These are phyloP conservation scores for Acheta domesticus DNA, from an alignment of 2,888 invertebrate genomes.

Conservation along the genomic window DNA sequence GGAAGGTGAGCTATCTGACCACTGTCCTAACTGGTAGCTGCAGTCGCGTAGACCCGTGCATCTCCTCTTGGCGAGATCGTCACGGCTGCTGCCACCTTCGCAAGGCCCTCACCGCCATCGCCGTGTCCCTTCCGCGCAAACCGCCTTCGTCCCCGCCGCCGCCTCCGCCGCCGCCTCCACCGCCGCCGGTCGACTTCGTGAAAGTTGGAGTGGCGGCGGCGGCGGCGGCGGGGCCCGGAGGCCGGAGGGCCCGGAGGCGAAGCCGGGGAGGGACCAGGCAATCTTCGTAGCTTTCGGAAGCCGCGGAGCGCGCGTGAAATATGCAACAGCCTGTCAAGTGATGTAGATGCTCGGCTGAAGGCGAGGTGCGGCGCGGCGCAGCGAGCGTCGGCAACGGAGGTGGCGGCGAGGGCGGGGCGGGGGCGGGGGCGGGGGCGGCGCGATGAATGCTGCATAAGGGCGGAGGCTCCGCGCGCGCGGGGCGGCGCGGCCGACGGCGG, in stretches of 20 bases:
- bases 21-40: too few species aligned
- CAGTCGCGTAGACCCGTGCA: too few species aligned
- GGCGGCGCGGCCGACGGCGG: background rate
- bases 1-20: too few species aligned
- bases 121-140: too few species aligned
- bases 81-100: too few species aligned
- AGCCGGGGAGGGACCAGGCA: conserved; percentile 7
- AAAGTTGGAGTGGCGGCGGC: background rate
- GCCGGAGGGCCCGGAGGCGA: background rate
- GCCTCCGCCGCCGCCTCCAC: too few species aligned
- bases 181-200: background rate
- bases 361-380: background rate
- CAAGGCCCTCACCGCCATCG: too few species aligned
- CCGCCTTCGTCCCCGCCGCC: too few species aligned
- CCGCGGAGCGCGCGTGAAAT: conserved; percentile 32
- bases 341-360: conserved; percentile 27
- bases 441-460: conserved; percentile 36
- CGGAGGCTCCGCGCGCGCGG: background rate
- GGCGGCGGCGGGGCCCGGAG: background rate
- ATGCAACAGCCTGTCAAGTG: conserved; percentile 36
- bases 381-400: too few species aligned
- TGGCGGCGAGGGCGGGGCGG: too few species aligned
- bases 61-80: too few species aligned
- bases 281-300: conserved; percentile 23
- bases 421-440: background rate